Evolutionary conservation across 2,797 vertebrate genomes (phyloP).

Genomic region (Champsocephalus gunnari): DNA sequence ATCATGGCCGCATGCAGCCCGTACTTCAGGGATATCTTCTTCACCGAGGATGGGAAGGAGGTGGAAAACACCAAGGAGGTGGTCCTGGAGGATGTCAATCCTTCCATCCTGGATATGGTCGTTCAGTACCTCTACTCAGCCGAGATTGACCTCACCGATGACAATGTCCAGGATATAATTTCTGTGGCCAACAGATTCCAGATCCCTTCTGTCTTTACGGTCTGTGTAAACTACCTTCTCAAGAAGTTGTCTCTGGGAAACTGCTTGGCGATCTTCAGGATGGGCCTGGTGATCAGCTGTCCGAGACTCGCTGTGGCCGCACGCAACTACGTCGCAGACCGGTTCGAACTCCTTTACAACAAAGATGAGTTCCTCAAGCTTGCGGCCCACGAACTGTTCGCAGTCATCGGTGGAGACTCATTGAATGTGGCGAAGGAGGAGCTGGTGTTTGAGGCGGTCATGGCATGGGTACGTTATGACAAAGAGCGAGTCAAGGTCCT

Average conservation of each 20-base stretch:
- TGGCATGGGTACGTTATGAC: slow-evolving; percentile 94
- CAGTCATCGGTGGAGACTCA: slow-evolving; percentile 91
- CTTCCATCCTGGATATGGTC: slow-evolving; percentile 91
- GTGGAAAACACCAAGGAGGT: slow-evolving; percentile 92
- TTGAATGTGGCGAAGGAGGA: slow-evolving; percentile 96
- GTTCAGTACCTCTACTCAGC: slow-evolving; percentile 96
- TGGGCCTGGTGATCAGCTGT: slow-evolving; percentile 94
- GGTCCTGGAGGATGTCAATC: slow-evolving; percentile 92
- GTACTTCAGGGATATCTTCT: slow-evolving; percentile 98
- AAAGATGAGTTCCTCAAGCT: slow-evolving; percentile 96
- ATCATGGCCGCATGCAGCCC: slow-evolving; percentile 98
- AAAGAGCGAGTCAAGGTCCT: slow-evolving; percentile 91
- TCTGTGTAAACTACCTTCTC: slow-evolving; percentile 98
- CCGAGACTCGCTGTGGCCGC: slow-evolving; percentile 93
- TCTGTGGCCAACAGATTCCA: slow-evolving; percentile 97
- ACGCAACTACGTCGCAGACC: slow-evolving; percentile 94
- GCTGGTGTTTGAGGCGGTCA: slow-evolving; percentile 93
- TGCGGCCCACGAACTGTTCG: slow-evolving; percentile 93
- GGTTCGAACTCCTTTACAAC: slow-evolving; percentile 90
- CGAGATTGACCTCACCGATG: slow-evolving; percentile 95
- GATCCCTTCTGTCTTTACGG: slow-evolving; percentile 97
- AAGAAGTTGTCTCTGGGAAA: slow-evolving; percentile 92
- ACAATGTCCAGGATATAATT: slow-evolving; percentile 97
- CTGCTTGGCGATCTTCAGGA: slow-evolving; percentile 94
- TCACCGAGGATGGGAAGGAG: slow-evolving; percentile 94